Evolutionary conservation across 2,113 vertebrate species (phyloP).

Genomic region (Pseudois nayaur): DNA sequence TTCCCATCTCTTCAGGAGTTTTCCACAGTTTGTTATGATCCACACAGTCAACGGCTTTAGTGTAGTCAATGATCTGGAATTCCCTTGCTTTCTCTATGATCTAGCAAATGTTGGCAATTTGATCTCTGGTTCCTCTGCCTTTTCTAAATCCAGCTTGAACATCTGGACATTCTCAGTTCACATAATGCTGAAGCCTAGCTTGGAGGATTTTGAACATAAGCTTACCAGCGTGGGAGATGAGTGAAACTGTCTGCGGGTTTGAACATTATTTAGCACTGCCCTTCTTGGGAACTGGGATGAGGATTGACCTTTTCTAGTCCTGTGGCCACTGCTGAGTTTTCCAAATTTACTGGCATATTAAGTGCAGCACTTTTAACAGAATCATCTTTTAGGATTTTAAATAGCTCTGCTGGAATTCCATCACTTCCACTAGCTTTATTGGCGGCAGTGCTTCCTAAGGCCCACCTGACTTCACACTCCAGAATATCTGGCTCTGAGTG

Average conservation of each 20-base stretch:
- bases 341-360: neutral
- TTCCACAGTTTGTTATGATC: neutral
- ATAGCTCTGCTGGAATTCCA: neutral
- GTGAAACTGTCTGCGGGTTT: neutral
- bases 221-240: neutral
- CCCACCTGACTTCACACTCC: neutral
- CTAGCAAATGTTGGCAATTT: neutral
- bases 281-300: neutral
- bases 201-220: neutral
- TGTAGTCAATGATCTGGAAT: neutral
- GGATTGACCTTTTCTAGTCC: neutral
- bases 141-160: neutral
- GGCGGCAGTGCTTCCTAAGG: neutral
- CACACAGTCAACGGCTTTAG: neutral
- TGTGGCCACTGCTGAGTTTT: neutral
- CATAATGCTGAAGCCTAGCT: neutral
- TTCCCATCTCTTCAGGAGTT: neutral
- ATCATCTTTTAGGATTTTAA: neutral
- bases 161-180: neutral
- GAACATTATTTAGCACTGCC: neutral
- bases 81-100: neutral
- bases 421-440: neutral
- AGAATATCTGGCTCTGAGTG: neutral
- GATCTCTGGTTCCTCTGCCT: neutral
- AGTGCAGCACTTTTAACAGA: neutral